Evolutionary conservation across 2,797 vertebrate genomes (phyloP).

Genomic region (Helarctos malayanus): DNA sequence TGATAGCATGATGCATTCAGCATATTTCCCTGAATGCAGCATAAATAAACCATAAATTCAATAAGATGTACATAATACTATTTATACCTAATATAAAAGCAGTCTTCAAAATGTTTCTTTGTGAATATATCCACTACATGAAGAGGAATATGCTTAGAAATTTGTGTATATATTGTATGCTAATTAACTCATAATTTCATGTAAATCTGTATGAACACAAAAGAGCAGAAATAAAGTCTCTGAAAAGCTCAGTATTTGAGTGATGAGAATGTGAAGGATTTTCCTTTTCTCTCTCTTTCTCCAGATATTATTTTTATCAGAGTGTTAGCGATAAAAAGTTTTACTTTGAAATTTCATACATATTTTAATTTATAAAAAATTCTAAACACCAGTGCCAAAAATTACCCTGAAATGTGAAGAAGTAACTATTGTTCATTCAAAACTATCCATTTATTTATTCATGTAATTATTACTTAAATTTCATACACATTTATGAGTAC

Average conservation of each 20-base stretch:
- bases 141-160: slow-evolving; percentile 46
- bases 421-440: background rate
- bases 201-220: slow-evolving; percentile 26
- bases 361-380: background rate
- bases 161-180: background rate
- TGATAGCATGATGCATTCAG: slow-evolving; percentile 33
- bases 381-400: background rate
- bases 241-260: background rate
- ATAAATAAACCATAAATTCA: slow-evolving; percentile 60
- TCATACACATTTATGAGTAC: background rate
- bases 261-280: background rate
- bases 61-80: background rate
- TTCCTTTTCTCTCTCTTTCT: background rate
- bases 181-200: slow-evolving; percentile 40
- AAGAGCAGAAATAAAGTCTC: background rate
- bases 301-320: background rate
- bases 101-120: slow-evolving; percentile 46
- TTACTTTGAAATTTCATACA: background rate
- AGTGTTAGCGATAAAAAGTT: background rate
- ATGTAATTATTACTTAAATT: slow-evolving; percentile 21
- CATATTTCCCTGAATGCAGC: slow-evolving; percentile 25
- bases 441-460: background rate
- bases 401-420: background rate
- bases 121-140: background rate
- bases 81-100: background rate